A percentile compares a stretch with the other conserved stretches of the same genome.
Conservation (phyloP, 2,797 vertebrate species). For the Psittacula echo region DNA sequence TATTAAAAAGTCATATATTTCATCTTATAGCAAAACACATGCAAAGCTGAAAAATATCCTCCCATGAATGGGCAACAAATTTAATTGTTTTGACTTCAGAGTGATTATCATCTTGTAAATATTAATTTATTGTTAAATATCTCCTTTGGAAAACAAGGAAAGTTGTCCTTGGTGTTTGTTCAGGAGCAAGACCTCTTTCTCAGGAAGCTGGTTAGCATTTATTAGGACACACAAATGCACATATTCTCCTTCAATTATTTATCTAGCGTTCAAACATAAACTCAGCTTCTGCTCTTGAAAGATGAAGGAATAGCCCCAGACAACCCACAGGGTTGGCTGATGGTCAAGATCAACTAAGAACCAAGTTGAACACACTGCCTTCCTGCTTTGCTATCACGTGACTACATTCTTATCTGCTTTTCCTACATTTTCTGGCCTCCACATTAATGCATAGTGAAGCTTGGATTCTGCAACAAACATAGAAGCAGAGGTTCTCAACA, state of each 20-base stretch:
- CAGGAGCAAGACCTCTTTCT: background rate
- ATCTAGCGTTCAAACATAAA: background rate
- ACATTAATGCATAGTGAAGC: background rate
- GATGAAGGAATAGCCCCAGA: background rate
- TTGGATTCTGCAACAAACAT: background rate
- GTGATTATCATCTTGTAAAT: background rate
- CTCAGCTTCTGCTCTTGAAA: background rate
- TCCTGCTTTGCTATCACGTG: background rate
- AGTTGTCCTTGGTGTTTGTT: background rate
- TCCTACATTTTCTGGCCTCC: background rate
- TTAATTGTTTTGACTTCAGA: background rate
- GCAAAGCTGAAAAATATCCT: background rate
- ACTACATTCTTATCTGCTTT: background rate
- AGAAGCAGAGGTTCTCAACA: background rate
- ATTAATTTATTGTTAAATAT: background rate
- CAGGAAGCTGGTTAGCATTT: background rate
- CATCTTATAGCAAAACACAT: background rate
- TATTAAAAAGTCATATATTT: background rate
- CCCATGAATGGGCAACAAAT: background rate
- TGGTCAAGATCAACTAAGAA: background rate
- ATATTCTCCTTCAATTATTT: background rate
- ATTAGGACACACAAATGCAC: background rate
- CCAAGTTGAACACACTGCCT: background rate
- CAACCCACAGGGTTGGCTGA: background rate
- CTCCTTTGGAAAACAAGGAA: background rate